Percentiles rank a stretch among this genome's conserved stretches.
phyloP scores from a whole-genome alignment of 2,113 vertebrate genomes.

The Atractosteus spatula region DNA sequence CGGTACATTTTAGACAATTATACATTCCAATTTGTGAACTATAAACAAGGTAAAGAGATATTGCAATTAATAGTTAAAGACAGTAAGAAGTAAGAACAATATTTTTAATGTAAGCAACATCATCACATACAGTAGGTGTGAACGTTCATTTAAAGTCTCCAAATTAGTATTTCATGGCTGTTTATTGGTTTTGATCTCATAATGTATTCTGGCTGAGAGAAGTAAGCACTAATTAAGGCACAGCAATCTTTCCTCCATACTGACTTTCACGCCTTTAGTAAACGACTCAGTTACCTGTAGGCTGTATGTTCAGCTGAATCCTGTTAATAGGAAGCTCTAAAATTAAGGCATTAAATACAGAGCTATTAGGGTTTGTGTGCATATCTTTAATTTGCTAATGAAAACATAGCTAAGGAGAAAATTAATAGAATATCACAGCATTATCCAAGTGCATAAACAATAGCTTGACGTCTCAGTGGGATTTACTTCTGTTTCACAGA shows the following conservation, averaged over 20 bases:
- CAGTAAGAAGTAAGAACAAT: no score
- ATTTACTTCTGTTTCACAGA: neutral
- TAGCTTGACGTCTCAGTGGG: neutral
- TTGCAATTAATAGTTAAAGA: no score
- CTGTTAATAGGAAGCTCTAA: constrained; percentile 8
- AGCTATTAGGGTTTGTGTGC: neutral
- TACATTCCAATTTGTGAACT: no score
- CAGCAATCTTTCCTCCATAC: constrained; percentile 5
- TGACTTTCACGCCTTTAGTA: neutral
- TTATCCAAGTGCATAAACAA: neutral
- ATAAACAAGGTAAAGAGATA: no score
- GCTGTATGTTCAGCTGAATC: constrained; percentile 11
- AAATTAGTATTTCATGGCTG: no score
- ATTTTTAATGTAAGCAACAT: no score
- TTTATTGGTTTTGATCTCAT: neutral
- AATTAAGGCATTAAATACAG: constrained; percentile 2
- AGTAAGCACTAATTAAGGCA: constrained; percentile 4
- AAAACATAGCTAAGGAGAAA: constrained; percentile 4
- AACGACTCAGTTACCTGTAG: constrained; percentile 6
- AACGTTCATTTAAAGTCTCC: no score
- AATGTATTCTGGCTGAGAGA: neutral
- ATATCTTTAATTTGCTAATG: constrained; percentile 8
- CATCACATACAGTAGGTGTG: no score
- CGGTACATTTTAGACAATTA: no score
- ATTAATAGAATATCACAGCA: constrained; percentile 8